Conservation (phyloP, 2,113 vertebrate genomes). For the Cynopterus brachyotis region DNA sequence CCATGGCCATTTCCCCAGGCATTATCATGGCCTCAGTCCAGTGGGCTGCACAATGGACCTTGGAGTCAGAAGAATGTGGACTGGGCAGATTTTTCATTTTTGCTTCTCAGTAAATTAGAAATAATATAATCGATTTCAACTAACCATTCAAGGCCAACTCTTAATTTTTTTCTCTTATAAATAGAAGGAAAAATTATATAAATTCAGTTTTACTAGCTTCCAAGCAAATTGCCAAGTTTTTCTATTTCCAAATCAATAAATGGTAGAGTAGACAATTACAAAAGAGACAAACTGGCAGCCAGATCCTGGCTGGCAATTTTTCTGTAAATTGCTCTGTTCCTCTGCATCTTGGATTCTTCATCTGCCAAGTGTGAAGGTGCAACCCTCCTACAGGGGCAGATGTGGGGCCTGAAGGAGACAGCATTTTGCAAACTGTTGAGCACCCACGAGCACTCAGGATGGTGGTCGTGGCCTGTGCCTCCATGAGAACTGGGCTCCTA, state of each 20-base stretch:
- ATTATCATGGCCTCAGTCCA: not conserved
- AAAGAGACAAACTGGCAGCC: not conserved
- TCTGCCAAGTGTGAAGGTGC: not conserved
- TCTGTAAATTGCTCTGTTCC: not conserved
- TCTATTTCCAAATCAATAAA: not conserved
- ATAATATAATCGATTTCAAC: not conserved
- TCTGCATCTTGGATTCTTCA: not conserved
- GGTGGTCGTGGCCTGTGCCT: not conserved
- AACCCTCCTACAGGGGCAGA: not conserved
- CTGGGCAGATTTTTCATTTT: not conserved
- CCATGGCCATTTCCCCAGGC: not conserved
- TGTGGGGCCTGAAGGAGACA: not conserved
- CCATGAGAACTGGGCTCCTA: not conserved
- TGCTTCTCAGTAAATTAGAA: not conserved
- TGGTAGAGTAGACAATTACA: not conserved
- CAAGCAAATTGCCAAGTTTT: not conserved
- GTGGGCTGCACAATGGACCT: not conserved
- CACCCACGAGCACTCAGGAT: not conserved
- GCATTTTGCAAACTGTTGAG: not conserved
- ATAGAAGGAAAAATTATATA: not conserved
- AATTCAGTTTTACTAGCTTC: not conserved
- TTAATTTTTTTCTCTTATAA: constrained; percentile 5
- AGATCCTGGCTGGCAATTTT: not conserved
- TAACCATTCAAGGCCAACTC: not conserved
- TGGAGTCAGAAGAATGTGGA: not conserved